phyloP scores from a whole-genome alignment of 2,113 vertebrate species.

The Tetrao urogallus region DNA sequence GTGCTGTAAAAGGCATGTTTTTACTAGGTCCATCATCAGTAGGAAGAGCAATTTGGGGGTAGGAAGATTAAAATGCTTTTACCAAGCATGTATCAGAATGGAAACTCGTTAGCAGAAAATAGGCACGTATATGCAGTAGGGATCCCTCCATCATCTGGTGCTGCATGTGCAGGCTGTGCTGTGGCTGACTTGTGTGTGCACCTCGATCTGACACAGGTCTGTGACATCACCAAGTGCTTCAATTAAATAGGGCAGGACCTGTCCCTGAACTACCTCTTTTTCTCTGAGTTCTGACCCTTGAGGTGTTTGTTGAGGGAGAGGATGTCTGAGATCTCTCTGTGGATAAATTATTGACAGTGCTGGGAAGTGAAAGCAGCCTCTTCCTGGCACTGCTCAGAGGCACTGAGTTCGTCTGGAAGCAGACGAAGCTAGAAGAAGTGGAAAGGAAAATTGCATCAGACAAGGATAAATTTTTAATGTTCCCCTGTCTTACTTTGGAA shows the following conservation, averaged over 20 bases:
- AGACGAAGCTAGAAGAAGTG: conserved; percentile 29
- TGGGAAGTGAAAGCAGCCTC: conserved; percentile 54
- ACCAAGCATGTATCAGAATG: background rate
- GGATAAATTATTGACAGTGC: conserved; percentile 53
- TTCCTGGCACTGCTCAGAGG: conserved; percentile 26
- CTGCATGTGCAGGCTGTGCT: background rate
- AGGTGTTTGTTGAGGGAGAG: background rate
- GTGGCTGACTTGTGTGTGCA: background rate
- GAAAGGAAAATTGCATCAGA: conserved; percentile 51
- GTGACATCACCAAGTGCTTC: background rate
- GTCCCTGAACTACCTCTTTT: background rate
- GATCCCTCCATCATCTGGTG: background rate
- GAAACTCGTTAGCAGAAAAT: background rate
- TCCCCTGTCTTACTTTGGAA: conserved; percentile 20
- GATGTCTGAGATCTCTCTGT: background rate
- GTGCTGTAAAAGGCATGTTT: background rate
- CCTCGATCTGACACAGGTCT: background rate
- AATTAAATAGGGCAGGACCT: background rate
- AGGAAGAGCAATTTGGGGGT: background rate
- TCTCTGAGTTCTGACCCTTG: background rate
- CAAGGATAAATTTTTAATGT: conserved; percentile 53
- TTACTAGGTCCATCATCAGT: background rate
- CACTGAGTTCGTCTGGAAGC: conserved; percentile 32
- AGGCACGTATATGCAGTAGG: background rate
- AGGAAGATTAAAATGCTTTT: background rate